A percentile compares a stretch with the other conserved stretches of the same genome.
These are phyloP conservation scores for Protaetia brevitarsis DNA, from an alignment of 1,140 invertebrate genomes.

Conservation along the genomic window DNA sequence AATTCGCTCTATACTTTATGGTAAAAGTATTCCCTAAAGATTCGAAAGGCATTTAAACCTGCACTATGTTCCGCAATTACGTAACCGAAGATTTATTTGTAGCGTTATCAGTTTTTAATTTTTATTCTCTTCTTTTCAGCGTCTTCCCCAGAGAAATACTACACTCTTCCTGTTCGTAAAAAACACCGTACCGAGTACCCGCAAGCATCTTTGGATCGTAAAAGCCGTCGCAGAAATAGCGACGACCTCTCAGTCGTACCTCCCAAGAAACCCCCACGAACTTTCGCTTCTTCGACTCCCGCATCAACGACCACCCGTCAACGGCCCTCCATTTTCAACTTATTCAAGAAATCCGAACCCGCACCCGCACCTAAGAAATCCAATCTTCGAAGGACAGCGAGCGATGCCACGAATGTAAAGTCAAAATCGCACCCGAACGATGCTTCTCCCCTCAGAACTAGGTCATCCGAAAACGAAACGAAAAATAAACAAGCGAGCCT, in stretches of 20 bases:
- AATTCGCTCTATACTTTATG: no score
- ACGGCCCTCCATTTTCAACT: conserved; percentile 57
- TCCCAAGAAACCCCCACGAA: conserved; percentile 44
- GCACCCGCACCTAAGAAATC: conserved; percentile 46
- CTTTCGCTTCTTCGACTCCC: conserved; percentile 49
- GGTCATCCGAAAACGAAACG: conserved; percentile 51
- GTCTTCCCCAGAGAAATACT: conserved; percentile 54
- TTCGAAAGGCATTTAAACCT: no score
- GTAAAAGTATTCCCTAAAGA: no score
- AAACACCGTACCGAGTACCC: conserved; percentile 52
- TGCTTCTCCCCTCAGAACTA: conserved; percentile 45
- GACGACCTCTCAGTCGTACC: conserved; percentile 38
- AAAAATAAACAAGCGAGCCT: conserved; percentile 37
- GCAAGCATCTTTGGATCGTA: conserved; percentile 47
- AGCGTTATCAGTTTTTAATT: no score
- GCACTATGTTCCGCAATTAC: no score
- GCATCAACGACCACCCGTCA: conserved; percentile 46
- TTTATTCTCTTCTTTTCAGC: conserved; percentile 4
- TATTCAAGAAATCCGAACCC: conserved; percentile 55
- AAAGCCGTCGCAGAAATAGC: conserved; percentile 44
- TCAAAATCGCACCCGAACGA: conserved; percentile 49
- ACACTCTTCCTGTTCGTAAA: conserved; percentile 58
- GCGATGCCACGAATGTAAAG: conserved; percentile 64
- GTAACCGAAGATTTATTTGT: no score
- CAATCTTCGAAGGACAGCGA: conserved; percentile 60